These are phyloP conservation scores for Brachymystax lenok DNA, from an alignment of 2,797 vertebrate genomes.

Conservation along the genomic window DNA sequence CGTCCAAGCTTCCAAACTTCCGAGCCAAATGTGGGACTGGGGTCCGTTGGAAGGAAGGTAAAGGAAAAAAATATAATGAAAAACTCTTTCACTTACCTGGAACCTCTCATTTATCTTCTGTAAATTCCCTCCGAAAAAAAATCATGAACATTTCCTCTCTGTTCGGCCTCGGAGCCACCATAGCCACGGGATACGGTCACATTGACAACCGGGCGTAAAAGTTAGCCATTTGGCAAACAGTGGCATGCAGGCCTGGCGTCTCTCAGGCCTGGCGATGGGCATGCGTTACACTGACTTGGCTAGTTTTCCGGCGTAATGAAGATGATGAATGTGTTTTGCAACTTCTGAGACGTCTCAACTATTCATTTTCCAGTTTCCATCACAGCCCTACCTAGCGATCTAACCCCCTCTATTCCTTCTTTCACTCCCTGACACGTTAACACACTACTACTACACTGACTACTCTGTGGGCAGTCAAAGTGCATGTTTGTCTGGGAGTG, in stretches of 20 bases:
- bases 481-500: background rate
- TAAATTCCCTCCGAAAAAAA: constrained; percentile 26
- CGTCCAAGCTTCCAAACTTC: background rate
- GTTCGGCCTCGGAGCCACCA: constrained; percentile 19
- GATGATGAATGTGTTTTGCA: constrained; percentile 61
- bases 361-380: constrained; percentile 33
- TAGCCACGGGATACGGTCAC: constrained; percentile 28
- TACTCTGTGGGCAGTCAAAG: background rate
- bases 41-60: constrained; percentile 12
- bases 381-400: constrained; percentile 34
- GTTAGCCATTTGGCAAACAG: constrained; percentile 36
- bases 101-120: constrained; percentile 40
- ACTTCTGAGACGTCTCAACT: constrained; percentile 21
- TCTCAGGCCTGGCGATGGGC: constrained; percentile 14
- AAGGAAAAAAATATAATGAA: constrained; percentile 26
- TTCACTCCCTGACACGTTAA: constrained; percentile 6
- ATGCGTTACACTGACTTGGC: constrained; percentile 18
- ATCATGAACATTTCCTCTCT: constrained; percentile 27
- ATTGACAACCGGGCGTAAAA: constrained; percentile 34
- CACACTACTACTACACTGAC: constrained; percentile 4
- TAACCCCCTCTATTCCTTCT: background rate
- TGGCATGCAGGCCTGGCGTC: constrained; percentile 18
- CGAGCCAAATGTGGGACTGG: constrained; percentile 30
- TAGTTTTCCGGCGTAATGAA: constrained; percentile 29
- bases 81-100: constrained; percentile 59